Evolutionary conservation across 1,140 invertebrate genomes (phyloP), one percentile per base, ranked within the genome.

Genomic region (Ceratosolen fusciceps): DNA sequence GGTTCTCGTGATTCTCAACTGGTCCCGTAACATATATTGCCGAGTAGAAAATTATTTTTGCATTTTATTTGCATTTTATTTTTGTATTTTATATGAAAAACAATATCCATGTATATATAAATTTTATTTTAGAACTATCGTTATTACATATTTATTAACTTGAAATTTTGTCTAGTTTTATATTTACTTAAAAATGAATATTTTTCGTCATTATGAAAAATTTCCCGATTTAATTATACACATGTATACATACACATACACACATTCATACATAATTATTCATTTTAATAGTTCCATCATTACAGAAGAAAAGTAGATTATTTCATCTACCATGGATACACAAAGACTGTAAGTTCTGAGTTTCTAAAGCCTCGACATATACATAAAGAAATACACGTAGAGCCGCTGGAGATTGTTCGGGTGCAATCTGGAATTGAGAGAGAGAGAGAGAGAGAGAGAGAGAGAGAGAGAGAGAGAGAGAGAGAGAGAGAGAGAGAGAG

Each of bases 401-500:
- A 52, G 16, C 8, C 58, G 10, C 14, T 31, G 76, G 29, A 58
- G 43, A 77, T 78, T 54, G 70, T 49, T 68, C 14, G 54, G 77
- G 39, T 29, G 76, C 62, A 75, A 62, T 60, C 71, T 70, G 78
- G 70, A 82, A 82, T 81, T 70, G 80, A 52, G 67, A 52, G 76
- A 31, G 49, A 49, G 78, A 65, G 2, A 62, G 72, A 52, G 62
- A 74, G 56, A 74, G 73, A 80, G 54, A 72, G 78, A 70, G 47
- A 26, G 65, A 77, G 67, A 60, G 70, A 65, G 70, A 34, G 68
- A 82, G 81, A 82, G 80, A 31, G 58, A 16, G 56, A 29, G 56
- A 65, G n/a, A n/a, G n/a, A n/a, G n/a, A n/a, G n/a, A n/a, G n/a
- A 72, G 81, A 77, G 82, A 83, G 80, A 54, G 81, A 67, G 68